Conservation (phyloP, 2,113 vertebrate genomes). For the Marmota monax region DNA sequence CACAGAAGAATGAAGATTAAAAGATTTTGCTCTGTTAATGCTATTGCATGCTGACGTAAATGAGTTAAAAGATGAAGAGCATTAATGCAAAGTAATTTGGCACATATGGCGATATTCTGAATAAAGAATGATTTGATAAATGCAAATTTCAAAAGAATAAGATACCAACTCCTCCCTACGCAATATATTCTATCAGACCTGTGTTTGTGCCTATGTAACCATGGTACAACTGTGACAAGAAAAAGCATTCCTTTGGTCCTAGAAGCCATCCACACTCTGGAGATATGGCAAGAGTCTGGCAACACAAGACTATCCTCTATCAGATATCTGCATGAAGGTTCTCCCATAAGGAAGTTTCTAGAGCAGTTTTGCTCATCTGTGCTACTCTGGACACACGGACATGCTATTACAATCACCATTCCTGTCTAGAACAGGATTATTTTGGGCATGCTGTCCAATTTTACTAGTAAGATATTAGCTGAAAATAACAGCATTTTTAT, state of each 20-base stretch:
- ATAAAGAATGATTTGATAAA: constrained; percentile 56
- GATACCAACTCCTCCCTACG: background rate
- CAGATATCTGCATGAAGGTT: background rate
- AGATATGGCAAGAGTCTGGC: background rate
- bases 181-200: background rate
- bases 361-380: background rate
- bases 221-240: background rate
- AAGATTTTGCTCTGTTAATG: constrained; percentile 87
- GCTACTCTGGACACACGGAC: background rate
- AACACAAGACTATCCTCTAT: background rate
- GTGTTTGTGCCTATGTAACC: background rate
- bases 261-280: background rate
- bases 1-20: constrained; percentile 75
- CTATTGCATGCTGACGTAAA: constrained; percentile 89
- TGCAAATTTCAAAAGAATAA: constrained; percentile 66
- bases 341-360: background rate
- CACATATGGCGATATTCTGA: constrained; percentile 74
- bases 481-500: constrained; percentile 25
- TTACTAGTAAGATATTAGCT: background rate
- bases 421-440: background rate
- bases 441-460: background rate
- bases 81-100: constrained; percentile 84
- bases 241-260: background rate
- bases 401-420: background rate
- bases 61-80: constrained; percentile 89